These are phyloP conservation scores for Copidosoma floridanum DNA, from an alignment of 1,140 invertebrate genomes.

Conservation along the genomic window DNA sequence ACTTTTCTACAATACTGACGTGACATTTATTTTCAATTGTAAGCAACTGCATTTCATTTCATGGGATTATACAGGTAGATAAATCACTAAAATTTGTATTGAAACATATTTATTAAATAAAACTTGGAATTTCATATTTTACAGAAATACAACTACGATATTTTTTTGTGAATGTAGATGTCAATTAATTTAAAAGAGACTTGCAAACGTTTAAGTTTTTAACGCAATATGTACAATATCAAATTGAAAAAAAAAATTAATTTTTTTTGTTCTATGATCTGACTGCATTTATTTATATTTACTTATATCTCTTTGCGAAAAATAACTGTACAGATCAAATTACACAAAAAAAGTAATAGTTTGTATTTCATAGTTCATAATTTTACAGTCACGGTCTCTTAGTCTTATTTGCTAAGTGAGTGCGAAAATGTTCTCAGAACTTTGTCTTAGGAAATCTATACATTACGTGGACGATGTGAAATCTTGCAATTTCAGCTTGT, in stretches of 20 bases:
- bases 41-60: too few species aligned
- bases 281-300: too few species aligned
- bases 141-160: slow-evolving; percentile 16
- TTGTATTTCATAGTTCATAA: slow-evolving; percentile 13
- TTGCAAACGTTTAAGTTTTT: neutral
- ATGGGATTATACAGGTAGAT: too few species aligned
- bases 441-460: slow-evolving; percentile 51
- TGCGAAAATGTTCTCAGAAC: slow-evolving; percentile 54
- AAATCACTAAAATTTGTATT: too few species aligned
- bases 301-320: slow-evolving; percentile 1
- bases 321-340: neutral
- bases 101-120: too few species aligned
- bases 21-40: too few species aligned
- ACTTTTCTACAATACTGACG: too few species aligned
- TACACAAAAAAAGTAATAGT: neutral
- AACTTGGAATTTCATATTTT: too few species aligned
- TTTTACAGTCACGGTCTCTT: slow-evolving; percentile 51
- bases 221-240: slow-evolving; percentile 12
- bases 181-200: slow-evolving; percentile 1
- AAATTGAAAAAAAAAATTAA: too few species aligned
- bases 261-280: too few species aligned
- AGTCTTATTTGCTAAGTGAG: slow-evolving; percentile 54
- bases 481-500: slow-evolving; percentile 36
- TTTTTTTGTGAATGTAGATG: neutral
- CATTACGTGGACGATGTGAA: slow-evolving; percentile 49